Conservation (phyloP, 2,113 vertebrate species). For the Anhinga rufa region DNA sequence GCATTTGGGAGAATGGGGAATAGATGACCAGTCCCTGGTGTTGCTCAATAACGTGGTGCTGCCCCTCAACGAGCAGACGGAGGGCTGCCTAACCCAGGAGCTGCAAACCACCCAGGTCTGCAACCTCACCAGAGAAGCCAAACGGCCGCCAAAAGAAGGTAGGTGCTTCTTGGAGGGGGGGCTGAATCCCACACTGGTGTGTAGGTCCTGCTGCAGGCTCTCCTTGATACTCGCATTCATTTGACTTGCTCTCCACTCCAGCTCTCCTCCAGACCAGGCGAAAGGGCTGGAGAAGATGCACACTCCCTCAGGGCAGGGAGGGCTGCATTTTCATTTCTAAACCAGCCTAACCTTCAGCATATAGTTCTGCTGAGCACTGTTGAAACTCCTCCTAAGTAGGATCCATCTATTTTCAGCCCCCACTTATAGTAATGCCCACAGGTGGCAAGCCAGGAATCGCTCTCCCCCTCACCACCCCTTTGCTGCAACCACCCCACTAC, state of each 20-base stretch:
- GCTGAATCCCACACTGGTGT: neutral
- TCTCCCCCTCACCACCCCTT: neutral
- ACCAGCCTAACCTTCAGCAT: neutral
- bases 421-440: neutral
- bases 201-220: neutral
- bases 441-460: neutral
- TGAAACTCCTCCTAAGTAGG: neutral
- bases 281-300: neutral
- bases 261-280: neutral
- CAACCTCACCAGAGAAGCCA: conserved; percentile 96
- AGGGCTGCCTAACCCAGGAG: conserved; percentile 96
- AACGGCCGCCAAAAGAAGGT: conserved; percentile 97
- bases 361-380: neutral
- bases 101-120: conserved; percentile 94
- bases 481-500: neutral
- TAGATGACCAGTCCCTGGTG: conserved; percentile 91
- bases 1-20: conserved; percentile 92
- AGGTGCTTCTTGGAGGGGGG: conserved; percentile 68
- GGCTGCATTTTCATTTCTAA: neutral
- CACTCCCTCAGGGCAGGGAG: neutral
- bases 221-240: neutral
- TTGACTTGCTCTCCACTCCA: neutral
- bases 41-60: conserved; percentile 97
- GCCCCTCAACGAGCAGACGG: conserved; percentile 97
- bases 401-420: neutral